phyloP scores from a whole-genome alignment of 64 coral and sea anemone genomes.

The Astreopora myriophthalma region DNA sequence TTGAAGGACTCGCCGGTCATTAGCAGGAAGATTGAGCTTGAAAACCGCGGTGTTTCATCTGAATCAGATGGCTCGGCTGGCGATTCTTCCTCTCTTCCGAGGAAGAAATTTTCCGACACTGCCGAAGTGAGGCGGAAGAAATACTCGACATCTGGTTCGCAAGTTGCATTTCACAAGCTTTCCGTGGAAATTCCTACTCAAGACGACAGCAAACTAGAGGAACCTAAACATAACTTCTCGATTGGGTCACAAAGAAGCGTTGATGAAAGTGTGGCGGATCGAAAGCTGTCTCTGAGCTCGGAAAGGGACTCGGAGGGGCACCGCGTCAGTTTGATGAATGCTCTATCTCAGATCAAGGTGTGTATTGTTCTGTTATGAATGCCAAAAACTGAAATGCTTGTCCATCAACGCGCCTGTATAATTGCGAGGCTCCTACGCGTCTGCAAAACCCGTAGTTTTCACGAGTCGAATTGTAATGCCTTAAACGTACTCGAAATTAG shows the following conservation, averaged over 20 bases:
- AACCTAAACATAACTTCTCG: background rate
- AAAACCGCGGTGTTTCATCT: constrained; percentile 28
- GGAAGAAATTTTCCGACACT: background rate
- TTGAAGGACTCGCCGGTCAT: constrained; percentile 37
- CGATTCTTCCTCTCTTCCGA: background rate
- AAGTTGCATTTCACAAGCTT: constrained; percentile 34
- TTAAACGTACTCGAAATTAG: too few species aligned
- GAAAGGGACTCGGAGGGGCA: constrained; percentile 41
- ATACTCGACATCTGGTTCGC: constrained; percentile 27
- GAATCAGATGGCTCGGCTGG: constrained; percentile 51
- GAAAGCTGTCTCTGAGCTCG: constrained; percentile 10
- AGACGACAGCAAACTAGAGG: background rate
- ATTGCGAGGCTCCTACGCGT: too few species aligned
- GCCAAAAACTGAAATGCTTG: background rate
- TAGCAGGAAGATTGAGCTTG: background rate
- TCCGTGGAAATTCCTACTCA: background rate
- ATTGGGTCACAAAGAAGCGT: background rate
- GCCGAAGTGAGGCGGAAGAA: constrained; percentile 23
- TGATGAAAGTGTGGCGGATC: background rate
- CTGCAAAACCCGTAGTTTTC: too few species aligned
- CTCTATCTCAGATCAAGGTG: constrained; percentile 92
- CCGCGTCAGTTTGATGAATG: constrained; percentile 80
- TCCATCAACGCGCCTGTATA: too few species aligned
- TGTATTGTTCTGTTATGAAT: background rate
- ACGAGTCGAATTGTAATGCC: too few species aligned